Percentiles rank a stretch among this genome's conserved stretches.
phyloP scores from a whole-genome alignment of 1,140 invertebrate genomes.

The Aphelinus atriplicis region DNA sequence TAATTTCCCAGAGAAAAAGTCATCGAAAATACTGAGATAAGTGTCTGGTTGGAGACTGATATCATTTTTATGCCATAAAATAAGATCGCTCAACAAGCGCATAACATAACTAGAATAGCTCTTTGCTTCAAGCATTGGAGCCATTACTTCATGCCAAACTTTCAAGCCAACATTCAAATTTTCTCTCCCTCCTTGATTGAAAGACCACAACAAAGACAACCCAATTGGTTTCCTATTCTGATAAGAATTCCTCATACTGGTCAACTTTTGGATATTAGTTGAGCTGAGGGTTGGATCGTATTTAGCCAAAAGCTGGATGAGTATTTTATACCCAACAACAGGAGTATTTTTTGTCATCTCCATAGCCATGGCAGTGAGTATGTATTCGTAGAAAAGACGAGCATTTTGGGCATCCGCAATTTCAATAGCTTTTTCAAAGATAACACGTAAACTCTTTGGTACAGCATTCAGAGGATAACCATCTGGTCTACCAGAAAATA shows the following conservation, averaged over 20 bases:
- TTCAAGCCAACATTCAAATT: slow-evolving; percentile 78
- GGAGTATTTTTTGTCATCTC: slow-evolving; percentile 72
- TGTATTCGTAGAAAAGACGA: slow-evolving; percentile 74
- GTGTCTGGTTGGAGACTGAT: slow-evolving; percentile 60
- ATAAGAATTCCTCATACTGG: slow-evolving; percentile 77
- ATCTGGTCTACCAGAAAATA: slow-evolving; percentile 64
- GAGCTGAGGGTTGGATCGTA: slow-evolving; percentile 72
- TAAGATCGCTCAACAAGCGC: slow-evolving; percentile 74
- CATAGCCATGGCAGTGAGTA: slow-evolving; percentile 72
- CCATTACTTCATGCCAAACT: slow-evolving; percentile 85
- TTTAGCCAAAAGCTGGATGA: slow-evolving; percentile 74
- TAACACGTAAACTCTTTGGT: slow-evolving; percentile 65
- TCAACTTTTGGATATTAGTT: slow-evolving; percentile 71
- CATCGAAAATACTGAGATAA: slow-evolving; percentile 62
- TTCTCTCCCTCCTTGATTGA: slow-evolving; percentile 78
- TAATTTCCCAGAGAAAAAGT: slow-evolving; percentile 57
- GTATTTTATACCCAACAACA: slow-evolving; percentile 76
- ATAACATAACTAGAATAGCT: slow-evolving; percentile 77
- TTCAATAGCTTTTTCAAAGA: slow-evolving; percentile 69
- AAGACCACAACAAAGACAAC: slow-evolving; percentile 80
- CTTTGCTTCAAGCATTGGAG: slow-evolving; percentile 78
- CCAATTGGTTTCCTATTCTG: slow-evolving; percentile 82
- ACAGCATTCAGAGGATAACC: slow-evolving; percentile 68
- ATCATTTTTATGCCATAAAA: slow-evolving; percentile 53
- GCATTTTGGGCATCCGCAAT: slow-evolving; percentile 68